Conservation (phyloP, 2,113 vertebrate genomes). For the Raja brachyura region DNA sequence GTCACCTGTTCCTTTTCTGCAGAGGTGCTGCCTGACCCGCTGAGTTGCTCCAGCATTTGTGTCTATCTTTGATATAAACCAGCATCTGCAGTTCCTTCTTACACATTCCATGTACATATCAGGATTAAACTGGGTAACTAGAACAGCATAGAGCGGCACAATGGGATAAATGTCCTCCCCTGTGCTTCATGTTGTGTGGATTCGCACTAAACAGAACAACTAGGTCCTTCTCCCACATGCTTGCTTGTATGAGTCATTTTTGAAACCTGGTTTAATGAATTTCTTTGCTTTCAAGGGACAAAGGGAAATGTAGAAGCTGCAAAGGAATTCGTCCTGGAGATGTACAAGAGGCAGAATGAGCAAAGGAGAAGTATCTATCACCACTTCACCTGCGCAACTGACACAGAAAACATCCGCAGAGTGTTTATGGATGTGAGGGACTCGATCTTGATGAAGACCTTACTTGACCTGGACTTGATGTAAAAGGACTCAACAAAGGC, state of each 20-base stretch:
- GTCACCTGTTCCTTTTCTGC: too few species aligned
- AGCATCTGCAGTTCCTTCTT: too few species aligned
- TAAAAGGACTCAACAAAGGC: slow-evolving; percentile 70
- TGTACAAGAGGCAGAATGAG: slow-evolving; percentile 52
- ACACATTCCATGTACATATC: too few species aligned
- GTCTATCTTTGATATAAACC: too few species aligned
- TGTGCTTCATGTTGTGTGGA: not conserved
- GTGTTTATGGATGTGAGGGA: slow-evolving; percentile 77
- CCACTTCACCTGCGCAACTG: slow-evolving; percentile 84
- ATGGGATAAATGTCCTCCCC: not conserved
- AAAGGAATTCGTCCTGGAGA: slow-evolving; percentile 61
- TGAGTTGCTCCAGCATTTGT: too few species aligned
- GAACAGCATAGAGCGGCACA: not conserved
- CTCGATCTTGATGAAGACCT: slow-evolving; percentile 63
- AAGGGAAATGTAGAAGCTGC: slow-evolving; percentile 56
- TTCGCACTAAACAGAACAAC: not conserved
- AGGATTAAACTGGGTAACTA: not conserved
- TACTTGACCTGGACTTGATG: slow-evolving; percentile 60
- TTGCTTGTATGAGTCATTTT: not conserved
- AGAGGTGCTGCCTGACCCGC: too few species aligned
- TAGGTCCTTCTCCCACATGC: not conserved
- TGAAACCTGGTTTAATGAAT: not conserved
- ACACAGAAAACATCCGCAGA: slow-evolving; percentile 75
- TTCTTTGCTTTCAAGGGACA: slow-evolving; percentile 53
- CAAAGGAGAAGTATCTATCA: slow-evolving; percentile 55